These are phyloP conservation scores for Clivina fossor DNA, from an alignment of 2,888 invertebrate species.

Conservation along the genomic window DNA sequence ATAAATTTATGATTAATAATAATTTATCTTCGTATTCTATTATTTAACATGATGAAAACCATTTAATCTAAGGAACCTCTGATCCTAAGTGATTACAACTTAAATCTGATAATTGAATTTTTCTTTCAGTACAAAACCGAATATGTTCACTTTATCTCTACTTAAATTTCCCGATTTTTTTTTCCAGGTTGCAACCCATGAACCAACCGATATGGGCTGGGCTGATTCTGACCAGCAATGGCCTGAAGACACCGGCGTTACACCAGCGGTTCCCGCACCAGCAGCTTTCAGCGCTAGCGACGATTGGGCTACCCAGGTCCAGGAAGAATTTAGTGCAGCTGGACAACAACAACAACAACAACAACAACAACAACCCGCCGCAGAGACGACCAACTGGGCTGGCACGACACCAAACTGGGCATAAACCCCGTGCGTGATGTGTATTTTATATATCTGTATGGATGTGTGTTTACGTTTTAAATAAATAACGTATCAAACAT, in stretches of 20 bases:
- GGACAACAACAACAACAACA: no score
- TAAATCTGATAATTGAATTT: conserved; percentile 44
- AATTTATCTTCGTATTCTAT: not conserved
- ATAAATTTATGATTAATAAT: not conserved
- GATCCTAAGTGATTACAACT: conserved; percentile 53
- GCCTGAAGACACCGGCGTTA: conserved; percentile 55
- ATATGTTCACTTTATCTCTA: conserved; percentile 42
- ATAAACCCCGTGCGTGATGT: conserved; percentile 46
- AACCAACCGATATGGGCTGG: conserved; percentile 60
- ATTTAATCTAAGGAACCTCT: conserved; percentile 68
- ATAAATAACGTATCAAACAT: conserved; percentile 29
- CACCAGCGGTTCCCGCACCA: conserved; percentile 48
- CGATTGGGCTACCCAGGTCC: conserved; percentile 56
- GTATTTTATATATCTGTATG: conserved; percentile 7
- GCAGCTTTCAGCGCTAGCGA: conserved; percentile 45
- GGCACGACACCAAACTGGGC: conserved; percentile 62
- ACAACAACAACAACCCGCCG: conserved; percentile 46
- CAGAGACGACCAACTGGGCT: conserved; percentile 62
- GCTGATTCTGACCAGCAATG: conserved; percentile 60
- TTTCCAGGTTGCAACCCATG: conserved; percentile 42
- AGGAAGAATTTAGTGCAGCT: conserved; percentile 60
- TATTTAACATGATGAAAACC: conserved; percentile 56
- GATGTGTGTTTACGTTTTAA: conserved; percentile 25
- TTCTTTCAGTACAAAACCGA: conserved; percentile 46
- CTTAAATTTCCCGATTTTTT: conserved; percentile 12